Evolutionary conservation across 2,797 vertebrate genomes (phyloP).

Genomic region (Nothura maculosa): DNA sequence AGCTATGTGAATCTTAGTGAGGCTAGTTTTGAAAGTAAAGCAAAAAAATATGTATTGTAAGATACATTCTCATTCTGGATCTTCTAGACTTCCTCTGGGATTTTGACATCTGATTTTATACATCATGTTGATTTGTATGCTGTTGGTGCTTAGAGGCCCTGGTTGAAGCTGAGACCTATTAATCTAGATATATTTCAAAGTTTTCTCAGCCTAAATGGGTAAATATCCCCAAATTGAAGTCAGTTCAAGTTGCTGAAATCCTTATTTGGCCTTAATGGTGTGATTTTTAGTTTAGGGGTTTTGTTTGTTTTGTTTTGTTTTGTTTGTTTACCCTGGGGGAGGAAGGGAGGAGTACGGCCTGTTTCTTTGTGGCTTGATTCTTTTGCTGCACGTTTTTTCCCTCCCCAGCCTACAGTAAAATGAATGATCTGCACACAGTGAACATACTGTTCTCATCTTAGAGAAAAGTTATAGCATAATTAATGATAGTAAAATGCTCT

Average conservation of each 20-base stretch:
- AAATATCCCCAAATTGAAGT: conserved; percentile 1
- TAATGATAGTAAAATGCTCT: conserved; percentile 21
- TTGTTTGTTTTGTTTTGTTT: background rate
- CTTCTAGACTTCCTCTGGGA: background rate
- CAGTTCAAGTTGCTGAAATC: background rate
- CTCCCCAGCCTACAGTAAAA: background rate
- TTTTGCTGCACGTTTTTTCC: too few relatives aligned
- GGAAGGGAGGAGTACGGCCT: background rate
- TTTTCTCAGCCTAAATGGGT: background rate
- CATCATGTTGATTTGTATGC: conserved; percentile 17
- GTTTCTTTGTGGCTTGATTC: background rate
- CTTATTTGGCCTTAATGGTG: background rate
- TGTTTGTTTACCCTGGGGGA: background rate
- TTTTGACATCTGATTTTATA: conserved; percentile 16
- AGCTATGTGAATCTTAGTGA: background rate
- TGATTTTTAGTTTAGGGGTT: background rate
- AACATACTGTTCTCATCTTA: background rate
- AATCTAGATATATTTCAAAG: background rate
- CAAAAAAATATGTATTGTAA: background rate
- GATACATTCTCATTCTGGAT: background rate
- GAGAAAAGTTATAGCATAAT: background rate
- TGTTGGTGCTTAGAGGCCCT: background rate
- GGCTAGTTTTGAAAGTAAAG: background rate
- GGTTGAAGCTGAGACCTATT: background rate
- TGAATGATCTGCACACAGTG: conserved; percentile 7